Percentiles rank a stretch among this genome's conserved stretches.
Evolutionary conservation across 2,113 vertebrate genomes (phyloP).

Genomic region (Fulmarus glacialis): DNA sequence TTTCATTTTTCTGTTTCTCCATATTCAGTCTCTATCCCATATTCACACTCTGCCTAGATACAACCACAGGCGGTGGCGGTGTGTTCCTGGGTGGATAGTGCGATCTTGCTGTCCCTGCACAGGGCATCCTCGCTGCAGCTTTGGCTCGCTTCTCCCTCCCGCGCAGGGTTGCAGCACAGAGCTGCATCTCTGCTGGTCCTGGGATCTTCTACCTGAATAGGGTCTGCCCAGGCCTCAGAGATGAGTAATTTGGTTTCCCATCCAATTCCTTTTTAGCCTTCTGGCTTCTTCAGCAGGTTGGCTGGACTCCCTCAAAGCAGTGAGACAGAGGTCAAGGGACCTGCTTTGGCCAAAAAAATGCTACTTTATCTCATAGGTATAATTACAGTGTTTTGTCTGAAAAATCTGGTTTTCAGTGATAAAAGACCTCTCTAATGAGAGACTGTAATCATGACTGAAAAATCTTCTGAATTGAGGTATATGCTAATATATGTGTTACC

Average conservation of each 20-base stretch:
- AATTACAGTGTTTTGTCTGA: constrained; percentile 39
- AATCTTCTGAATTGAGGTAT: background rate
- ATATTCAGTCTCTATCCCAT: too few species aligned
- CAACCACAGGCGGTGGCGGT: background rate
- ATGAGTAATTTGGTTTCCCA: background rate
- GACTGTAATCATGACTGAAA: background rate
- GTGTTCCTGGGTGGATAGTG: background rate
- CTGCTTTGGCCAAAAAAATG: background rate
- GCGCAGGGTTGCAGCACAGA: background rate
- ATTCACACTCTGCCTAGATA: background rate
- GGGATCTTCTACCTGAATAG: background rate
- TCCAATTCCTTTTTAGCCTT: background rate
- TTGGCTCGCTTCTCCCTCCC: background rate
- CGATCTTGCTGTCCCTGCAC: background rate
- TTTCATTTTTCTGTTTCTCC: background rate
- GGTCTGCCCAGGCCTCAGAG: background rate
- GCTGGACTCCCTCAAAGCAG: background rate
- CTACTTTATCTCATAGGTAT: background rate
- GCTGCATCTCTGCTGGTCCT: background rate
- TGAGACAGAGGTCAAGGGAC: background rate
- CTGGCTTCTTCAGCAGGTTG: background rate
- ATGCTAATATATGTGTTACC: background rate
- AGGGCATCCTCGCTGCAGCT: background rate
- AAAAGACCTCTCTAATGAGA: constrained; percentile 13
- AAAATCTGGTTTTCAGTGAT: background rate